These are phyloP conservation scores for Lithophane socia DNA, from an alignment of 2,888 invertebrate species.

Conservation along the genomic window DNA sequence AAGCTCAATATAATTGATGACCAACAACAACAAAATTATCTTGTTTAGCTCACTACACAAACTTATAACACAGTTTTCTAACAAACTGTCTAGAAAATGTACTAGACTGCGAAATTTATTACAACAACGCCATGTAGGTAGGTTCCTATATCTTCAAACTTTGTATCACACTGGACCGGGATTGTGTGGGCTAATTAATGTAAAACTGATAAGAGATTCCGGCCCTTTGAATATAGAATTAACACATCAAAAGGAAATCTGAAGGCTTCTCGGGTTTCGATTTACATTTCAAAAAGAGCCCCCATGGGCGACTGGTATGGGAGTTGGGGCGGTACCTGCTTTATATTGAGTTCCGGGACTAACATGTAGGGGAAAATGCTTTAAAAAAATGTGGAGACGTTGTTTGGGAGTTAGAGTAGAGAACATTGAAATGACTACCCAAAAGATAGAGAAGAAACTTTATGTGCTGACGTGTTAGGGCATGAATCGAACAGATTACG, in stretches of 20 bases:
- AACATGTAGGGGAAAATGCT: no score
- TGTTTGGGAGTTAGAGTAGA: background rate
- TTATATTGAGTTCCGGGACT: slow-evolving; percentile 7
- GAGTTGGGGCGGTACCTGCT: slow-evolving; percentile 53
- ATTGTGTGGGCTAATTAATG: slow-evolving; percentile 77
- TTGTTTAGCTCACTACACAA: slow-evolving; percentile 5
- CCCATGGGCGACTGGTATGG: slow-evolving; percentile 60
- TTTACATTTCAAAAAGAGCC: slow-evolving; percentile 88
- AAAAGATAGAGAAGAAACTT: background rate
- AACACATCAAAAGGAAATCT: slow-evolving; percentile 87
- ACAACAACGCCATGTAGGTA: slow-evolving; percentile 2
- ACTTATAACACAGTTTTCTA: slow-evolving; percentile 29
- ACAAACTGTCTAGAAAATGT: slow-evolving; percentile 9
- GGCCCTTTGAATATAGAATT: slow-evolving; percentile 80
- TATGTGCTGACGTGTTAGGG: no score
- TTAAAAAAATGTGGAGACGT: no score
- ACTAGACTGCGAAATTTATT: slow-evolving; percentile 16
- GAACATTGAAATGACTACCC: background rate
- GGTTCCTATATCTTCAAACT: background rate
- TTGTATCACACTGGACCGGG: slow-evolving; percentile 15
- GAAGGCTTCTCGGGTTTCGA: slow-evolving; percentile 82
- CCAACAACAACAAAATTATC: slow-evolving; percentile 24
- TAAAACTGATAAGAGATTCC: slow-evolving; percentile 78
- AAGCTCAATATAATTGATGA: slow-evolving; percentile 22
- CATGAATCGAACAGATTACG: no score